A percentile compares a stretch with the other conserved stretches of the same genome.
phyloP scores from a whole-genome alignment of 2,888 invertebrate species.

The Drosophila imparisetae region DNA sequence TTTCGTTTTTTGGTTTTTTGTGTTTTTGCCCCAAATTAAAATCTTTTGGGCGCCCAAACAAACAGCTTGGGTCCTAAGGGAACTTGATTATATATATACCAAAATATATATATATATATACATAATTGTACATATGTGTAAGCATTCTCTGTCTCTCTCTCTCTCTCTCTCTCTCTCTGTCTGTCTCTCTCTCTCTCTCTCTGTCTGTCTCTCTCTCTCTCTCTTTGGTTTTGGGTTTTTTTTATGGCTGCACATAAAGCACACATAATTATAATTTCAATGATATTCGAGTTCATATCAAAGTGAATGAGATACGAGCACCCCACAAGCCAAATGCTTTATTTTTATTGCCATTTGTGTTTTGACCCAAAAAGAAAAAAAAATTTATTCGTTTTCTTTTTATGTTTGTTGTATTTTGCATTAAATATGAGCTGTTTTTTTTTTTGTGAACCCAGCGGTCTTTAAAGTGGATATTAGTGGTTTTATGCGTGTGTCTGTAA shows the following conservation, averaged over 20 bases:
- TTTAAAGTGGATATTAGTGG: neutral
- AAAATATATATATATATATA: neutral
- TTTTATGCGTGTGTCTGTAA: neutral
- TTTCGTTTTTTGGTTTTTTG: neutral
- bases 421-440: constrained; percentile 57
- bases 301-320: constrained; percentile 65
- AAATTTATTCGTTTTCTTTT: neutral
- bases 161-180: too few species aligned
- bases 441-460: constrained; percentile 1
- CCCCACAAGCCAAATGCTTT: constrained; percentile 46
- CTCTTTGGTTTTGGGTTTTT: constrained; percentile 17
- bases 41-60: constrained; percentile 31
- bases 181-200: neutral
- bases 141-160: constrained; percentile 16
- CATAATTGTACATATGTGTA: constrained; percentile 6
- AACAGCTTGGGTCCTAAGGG: constrained; percentile 20
- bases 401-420: constrained; percentile 20
- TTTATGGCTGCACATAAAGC: constrained; percentile 68
- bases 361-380: constrained; percentile 12
- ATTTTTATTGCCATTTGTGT: constrained; percentile 52
- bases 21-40: constrained; percentile 31
- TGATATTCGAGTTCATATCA: constrained; percentile 75
- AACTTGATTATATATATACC: constrained; percentile 3
- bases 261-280: constrained; percentile 80
- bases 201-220: neutral